These are phyloP conservation scores for Carabus problematicus DNA, from an alignment of 2,888 invertebrate species.

Conservation along the genomic window DNA sequence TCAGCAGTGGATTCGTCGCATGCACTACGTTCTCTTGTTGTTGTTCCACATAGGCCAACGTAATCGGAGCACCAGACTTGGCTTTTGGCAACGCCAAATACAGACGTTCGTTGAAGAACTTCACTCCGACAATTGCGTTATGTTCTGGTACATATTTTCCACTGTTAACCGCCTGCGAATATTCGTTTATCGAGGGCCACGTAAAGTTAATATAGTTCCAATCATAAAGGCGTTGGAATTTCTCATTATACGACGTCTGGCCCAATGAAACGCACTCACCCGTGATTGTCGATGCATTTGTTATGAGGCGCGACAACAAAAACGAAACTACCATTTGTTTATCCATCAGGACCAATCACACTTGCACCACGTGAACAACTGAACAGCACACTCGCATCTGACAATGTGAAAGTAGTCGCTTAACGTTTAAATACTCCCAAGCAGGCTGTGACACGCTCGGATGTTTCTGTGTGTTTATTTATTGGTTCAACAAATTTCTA, in stretches of 20 bases:
- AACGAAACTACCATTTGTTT: neutral
- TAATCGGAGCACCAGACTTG: slow-evolving; percentile 71
- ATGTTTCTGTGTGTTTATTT: no score
- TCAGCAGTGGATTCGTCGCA: slow-evolving; percentile 63
- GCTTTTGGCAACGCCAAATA: slow-evolving; percentile 64
- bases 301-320: neutral
- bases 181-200: slow-evolving; percentile 66
- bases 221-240: slow-evolving; percentile 70
- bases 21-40: slow-evolving; percentile 58
- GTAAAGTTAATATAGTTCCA: slow-evolving; percentile 72
- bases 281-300: slow-evolving; percentile 12
- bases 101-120: slow-evolving; percentile 69
- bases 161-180: slow-evolving; percentile 62
- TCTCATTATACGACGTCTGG: slow-evolving; percentile 44
- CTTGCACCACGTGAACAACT: neutral
- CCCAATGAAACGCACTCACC: slow-evolving; percentile 38
- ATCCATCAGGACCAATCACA: neutral
- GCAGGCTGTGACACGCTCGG: no score
- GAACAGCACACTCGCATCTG: no score
- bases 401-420: neutral
- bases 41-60: slow-evolving; percentile 64
- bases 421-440: neutral
- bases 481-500: no score
- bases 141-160: slow-evolving; percentile 69
- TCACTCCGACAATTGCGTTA: slow-evolving; percentile 71